phyloP scores from a whole-genome alignment of 2,888 invertebrate species.

The Teinopalpus imperialis region DNA sequence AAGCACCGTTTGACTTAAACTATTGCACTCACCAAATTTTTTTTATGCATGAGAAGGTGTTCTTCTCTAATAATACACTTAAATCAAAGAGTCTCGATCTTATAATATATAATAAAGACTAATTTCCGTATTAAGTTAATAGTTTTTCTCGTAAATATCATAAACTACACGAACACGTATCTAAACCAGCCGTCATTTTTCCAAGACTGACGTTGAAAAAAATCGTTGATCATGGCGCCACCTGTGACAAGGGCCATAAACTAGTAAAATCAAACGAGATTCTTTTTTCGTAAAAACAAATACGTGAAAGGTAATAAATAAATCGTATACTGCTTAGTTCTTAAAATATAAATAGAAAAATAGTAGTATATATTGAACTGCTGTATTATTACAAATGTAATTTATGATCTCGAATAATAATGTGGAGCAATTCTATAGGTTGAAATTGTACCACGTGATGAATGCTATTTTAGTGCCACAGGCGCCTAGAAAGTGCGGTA shows the following conservation, averaged over 20 bases:
- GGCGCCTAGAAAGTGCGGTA: slow-evolving; percentile 81
- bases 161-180: slow-evolving; percentile 81
- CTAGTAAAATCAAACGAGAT: slow-evolving; percentile 37
- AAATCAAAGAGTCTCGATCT: slow-evolving; percentile 49
- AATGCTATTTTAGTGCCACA: slow-evolving; percentile 73
- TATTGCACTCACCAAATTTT: slow-evolving; percentile 71
- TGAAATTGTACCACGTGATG: slow-evolving; percentile 74
- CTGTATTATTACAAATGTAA: slow-evolving; percentile 32
- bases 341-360: slow-evolving; percentile 25
- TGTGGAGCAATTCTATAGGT: slow-evolving; percentile 80
- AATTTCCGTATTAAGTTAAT: slow-evolving; percentile 64
- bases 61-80: slow-evolving; percentile 59
- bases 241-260: slow-evolving; percentile 42
- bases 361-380: slow-evolving; percentile 14
- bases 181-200: slow-evolving; percentile 80
- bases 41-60: slow-evolving; percentile 69
- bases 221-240: slow-evolving; percentile 57
- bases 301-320: slow-evolving; percentile 22
- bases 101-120: slow-evolving; percentile 51
- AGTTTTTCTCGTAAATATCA: slow-evolving; percentile 81
- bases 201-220: slow-evolving; percentile 72
- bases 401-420: slow-evolving; percentile 59
- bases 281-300: slow-evolving; percentile 33
- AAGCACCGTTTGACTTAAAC: slow-evolving; percentile 58
- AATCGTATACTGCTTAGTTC: background rate